phyloP scores from a whole-genome alignment of 2,113 vertebrate genomes.

The Thunnus thynnus region DNA sequence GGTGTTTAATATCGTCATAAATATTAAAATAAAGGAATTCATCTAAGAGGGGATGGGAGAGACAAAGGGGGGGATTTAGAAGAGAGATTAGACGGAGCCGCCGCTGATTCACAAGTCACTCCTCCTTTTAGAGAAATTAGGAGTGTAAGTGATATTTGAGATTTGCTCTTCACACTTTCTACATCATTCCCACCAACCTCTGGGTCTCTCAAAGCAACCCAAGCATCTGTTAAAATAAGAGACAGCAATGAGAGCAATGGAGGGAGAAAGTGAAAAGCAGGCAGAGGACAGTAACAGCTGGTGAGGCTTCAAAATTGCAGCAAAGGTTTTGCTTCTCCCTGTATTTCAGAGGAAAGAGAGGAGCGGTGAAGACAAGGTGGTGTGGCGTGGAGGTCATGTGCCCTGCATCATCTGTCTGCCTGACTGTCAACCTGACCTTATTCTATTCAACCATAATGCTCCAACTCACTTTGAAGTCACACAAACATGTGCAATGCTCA shows the following conservation, averaged over 20 bases:
- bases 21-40: background rate
- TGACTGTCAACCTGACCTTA: conserved; percentile 66
- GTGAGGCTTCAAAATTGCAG: conserved; percentile 32
- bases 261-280: conserved; percentile 4
- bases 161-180: conserved; percentile 34
- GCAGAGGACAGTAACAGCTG: conserved; percentile 62
- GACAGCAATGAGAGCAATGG: conserved; percentile 26
- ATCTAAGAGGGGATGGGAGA: background rate
- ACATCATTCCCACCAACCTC: conserved; percentile 43
- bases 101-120: conserved; percentile 5
- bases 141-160: conserved; percentile 14
- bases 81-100: background rate
- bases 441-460: conserved; percentile 61
- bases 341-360: conserved; percentile 25
- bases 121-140: background rate
- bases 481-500: conserved; percentile 19
- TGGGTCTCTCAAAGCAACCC: conserved; percentile 44
- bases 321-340: conserved; percentile 41
- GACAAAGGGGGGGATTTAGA: background rate
- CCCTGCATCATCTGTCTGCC: conserved; percentile 56
- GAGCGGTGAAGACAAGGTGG: conserved; percentile 18
- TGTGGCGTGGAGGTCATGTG: conserved; percentile 43
- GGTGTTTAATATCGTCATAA: background rate
- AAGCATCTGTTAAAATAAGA: conserved; percentile 61
- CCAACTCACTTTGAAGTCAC: conserved; percentile 23